Evolutionary conservation across 2,113 vertebrate genomes (phyloP).

Genomic region (Oxyruncus cristatus): DNA sequence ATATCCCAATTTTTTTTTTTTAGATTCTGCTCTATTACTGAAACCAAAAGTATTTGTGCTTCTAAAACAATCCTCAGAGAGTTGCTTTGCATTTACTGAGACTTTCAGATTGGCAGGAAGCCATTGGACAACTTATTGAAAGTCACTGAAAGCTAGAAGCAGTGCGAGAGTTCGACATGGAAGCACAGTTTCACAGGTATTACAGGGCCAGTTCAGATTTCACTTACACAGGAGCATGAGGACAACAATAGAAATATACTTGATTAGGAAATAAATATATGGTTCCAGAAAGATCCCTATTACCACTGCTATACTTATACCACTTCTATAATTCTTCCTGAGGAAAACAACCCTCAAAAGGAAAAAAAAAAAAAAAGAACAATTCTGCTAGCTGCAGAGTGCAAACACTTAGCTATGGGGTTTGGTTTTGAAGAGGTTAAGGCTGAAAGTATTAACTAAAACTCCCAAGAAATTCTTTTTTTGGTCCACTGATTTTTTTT

Average conservation of each 20-base stretch:
- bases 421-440: not conserved
- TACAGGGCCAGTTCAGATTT: not conserved
- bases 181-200: conserved; percentile 43
- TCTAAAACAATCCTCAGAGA: conserved; percentile 58
- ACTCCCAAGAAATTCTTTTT: not conserved
- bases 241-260: not conserved
- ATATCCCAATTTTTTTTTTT: conserved; percentile 62
- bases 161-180: not conserved
- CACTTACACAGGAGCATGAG: not conserved
- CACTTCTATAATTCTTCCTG: not conserved
- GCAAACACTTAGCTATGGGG: not conserved
- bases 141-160: conserved; percentile 28
- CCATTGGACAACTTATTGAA: conserved; percentile 53
- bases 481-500: not conserved
- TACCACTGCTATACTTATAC: not conserved
- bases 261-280: not conserved
- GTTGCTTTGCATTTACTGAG: conserved; percentile 45
- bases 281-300: not conserved
- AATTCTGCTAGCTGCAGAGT: not conserved
- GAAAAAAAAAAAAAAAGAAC: not conserved
- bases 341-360: not conserved
- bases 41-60: conserved; percentile 47
- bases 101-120: conserved; percentile 60
- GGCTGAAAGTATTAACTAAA: not conserved
- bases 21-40: conserved; percentile 45